Evolutionary conservation across 2,888 invertebrate genomes (phyloP).

Genomic region (Molorchus minor): DNA sequence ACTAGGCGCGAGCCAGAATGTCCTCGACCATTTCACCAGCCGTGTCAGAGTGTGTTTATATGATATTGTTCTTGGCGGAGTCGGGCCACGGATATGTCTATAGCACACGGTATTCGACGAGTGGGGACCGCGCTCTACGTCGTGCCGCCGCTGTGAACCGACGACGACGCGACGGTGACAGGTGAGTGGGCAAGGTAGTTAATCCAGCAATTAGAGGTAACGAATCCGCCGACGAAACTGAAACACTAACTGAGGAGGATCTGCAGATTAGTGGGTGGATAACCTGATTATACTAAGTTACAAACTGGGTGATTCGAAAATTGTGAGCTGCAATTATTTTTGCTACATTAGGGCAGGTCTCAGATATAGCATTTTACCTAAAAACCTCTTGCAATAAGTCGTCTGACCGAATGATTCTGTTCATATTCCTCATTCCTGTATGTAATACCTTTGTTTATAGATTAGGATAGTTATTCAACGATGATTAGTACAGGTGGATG

Average conservation of each 20-base stretch:
- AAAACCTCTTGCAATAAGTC: too few species aligned
- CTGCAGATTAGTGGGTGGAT: neutral
- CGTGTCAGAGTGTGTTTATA: constrained; percentile 21
- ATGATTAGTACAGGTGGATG: too few species aligned
- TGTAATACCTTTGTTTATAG: too few species aligned
- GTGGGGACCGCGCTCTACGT: neutral
- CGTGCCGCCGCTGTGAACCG: neutral
- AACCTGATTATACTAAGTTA: too few species aligned
- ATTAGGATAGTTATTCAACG: too few species aligned
- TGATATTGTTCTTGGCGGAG: constrained; percentile 11
- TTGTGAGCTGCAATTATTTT: too few species aligned
- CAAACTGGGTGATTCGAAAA: too few species aligned
- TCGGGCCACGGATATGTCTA: constrained; percentile 12
- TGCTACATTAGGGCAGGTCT: too few species aligned
- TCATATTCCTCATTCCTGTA: too few species aligned
- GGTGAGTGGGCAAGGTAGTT: constrained; percentile 9
- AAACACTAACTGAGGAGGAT: neutral
- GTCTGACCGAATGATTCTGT: too few species aligned
- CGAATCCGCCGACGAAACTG: neutral
- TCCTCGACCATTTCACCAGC: constrained; percentile 30
- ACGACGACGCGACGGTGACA: constrained; percentile 11
- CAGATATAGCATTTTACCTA: too few species aligned
- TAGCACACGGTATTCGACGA: neutral
- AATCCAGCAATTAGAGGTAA: neutral
- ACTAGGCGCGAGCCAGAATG: neutral